Base-by-base conservation (phyloP, 2,113 vertebrate genomes). In the Petrocephalus zakoni region DNA sequence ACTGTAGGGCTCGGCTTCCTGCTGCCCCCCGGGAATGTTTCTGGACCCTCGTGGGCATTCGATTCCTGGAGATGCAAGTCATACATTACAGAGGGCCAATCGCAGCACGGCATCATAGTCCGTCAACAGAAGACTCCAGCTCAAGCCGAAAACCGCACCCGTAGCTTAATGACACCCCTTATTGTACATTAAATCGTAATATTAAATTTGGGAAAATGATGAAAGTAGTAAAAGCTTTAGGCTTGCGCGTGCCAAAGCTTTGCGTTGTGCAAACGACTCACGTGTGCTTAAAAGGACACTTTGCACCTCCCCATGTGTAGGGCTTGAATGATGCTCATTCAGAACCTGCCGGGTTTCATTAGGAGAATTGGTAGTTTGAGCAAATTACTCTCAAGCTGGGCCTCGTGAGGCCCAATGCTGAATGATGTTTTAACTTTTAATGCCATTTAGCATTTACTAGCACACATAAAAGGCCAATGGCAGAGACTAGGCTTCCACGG, bases 1-100 rank as follows among this genome's bases (percentile, higher is more conserved):
- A 42, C 97, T 99, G 96, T 98, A 99, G 10, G 98, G 98, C 72
- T 99, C 98, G 0, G 97, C 97, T 90, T 97, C 97, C 92, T 98
- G 97, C 49, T 95, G 90, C 78, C 97, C 94, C 58, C 97, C 96
- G 0, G 98, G 97, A 2, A 93, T 92, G 93, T 98, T 98, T 52
- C 98, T 94, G 87, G 97, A 96, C 5, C 98, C 97, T 34, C 98
- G 95, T 22, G 97, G 98, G 93, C 98, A 99, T 91, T 99, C 98
- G 0, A 99, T 99, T 91, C 98, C 98, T 99, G 90, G 0, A 90
- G 90, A 92, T 87, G 55, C 1, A 83, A 81, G 88, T 91, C 88
- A 89, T 42, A 37, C 56, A 84, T 91, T 34, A 87, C 64, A 78
- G 52, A 5, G 46, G 88, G 58, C 46, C 78, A 86, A 88, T 64